phyloP scores from a whole-genome alignment of 2,888 invertebrate species.

The Aphidius colemani region DNA sequence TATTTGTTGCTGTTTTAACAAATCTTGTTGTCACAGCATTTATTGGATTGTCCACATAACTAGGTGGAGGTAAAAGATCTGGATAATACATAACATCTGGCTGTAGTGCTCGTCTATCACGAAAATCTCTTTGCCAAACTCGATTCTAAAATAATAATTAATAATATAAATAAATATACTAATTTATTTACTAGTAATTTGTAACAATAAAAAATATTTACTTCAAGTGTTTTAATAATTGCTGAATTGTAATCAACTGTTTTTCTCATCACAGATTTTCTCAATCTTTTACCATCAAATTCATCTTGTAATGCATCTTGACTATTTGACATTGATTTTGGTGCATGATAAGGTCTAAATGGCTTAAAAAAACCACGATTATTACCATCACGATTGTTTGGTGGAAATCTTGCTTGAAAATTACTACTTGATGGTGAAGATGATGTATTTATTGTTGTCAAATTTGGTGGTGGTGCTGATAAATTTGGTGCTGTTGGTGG shows the following conservation, averaged over 20 bases:
- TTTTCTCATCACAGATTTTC: constrained; percentile 96
- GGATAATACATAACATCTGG: constrained; percentile 96
- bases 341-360: constrained; percentile 60
- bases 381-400: constrained; percentile 51
- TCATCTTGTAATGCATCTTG: constrained; percentile 70
- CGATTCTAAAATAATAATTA: constrained; percentile 68
- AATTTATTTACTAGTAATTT: neutral
- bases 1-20: constrained; percentile 99
- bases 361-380: constrained; percentile 61
- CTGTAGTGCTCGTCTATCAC: constrained; percentile 87
- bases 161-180: no score
- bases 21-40: constrained; percentile 95
- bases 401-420: constrained; percentile 52
- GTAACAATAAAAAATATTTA: constrained; percentile 53
- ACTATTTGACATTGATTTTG: constrained; percentile 54
- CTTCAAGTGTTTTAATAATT: constrained; percentile 89
- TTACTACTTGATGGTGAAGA: constrained; percentile 34
- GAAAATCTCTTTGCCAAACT: constrained; percentile 92
- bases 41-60: constrained; percentile 91
- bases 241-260: constrained; percentile 98
- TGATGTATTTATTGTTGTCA: constrained; percentile 55
- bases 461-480: constrained; percentile 57
- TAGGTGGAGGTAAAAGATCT: constrained; percentile 91
- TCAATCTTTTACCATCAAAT: constrained; percentile 92
- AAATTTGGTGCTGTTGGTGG: constrained; percentile 52